Conservation (phyloP, 2,888 invertebrate genomes). For the Panzeria rudis region DNA sequence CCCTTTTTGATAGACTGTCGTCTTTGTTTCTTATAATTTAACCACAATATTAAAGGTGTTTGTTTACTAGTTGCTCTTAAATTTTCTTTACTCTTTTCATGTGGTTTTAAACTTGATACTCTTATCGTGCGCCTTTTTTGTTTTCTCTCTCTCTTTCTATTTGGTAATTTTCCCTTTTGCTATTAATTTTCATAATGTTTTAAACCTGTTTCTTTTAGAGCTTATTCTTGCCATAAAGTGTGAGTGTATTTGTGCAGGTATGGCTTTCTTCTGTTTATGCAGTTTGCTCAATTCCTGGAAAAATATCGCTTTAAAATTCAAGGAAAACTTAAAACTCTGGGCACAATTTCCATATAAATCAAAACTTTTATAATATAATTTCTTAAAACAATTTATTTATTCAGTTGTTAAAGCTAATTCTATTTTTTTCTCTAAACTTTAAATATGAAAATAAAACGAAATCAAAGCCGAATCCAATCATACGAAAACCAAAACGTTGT, state of each 20-base stretch:
- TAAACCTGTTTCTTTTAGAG: not conserved
- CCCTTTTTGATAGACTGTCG: not conserved
- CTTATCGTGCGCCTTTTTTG: not conserved
- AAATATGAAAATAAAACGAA: conserved; percentile 25
- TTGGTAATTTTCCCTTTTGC: not conserved
- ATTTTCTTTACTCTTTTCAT: not conserved
- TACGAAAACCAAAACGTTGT: conserved; percentile 67
- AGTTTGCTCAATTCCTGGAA: conserved; percentile 37
- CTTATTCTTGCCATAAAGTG: conserved; percentile 38
- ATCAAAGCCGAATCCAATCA: conserved; percentile 6
- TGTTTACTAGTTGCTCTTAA: not conserved
- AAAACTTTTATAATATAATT: not conserved
- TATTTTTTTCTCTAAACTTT: not conserved
- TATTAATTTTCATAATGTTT: conserved; percentile 6
- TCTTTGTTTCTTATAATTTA: not conserved
- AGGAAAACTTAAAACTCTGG: conserved; percentile 1
- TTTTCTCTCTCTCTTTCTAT: conserved; percentile 10
- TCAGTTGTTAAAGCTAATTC: not conserved
- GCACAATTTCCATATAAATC: conserved; percentile 6
- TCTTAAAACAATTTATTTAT: not conserved
- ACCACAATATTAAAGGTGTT: not conserved
- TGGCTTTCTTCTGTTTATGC: conserved; percentile 16
- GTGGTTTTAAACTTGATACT: not conserved
- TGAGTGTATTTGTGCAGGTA: not conserved
- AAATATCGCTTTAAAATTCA: not conserved